Conservation (phyloP, 2,797 vertebrate genomes). For the Sandelia bainsii region DNA sequence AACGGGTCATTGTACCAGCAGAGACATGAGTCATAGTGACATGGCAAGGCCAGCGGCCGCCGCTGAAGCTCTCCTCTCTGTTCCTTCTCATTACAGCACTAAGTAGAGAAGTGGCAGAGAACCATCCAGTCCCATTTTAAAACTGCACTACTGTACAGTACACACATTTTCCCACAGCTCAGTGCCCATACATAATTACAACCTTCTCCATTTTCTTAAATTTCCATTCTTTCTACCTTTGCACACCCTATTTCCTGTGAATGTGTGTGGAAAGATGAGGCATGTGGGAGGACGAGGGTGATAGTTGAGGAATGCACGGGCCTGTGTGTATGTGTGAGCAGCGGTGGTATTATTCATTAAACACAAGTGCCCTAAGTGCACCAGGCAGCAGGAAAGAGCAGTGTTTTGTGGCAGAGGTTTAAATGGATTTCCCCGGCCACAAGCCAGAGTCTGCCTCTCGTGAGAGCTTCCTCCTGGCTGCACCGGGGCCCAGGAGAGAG, state of each 20-base stretch:
- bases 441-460: constrained; percentile 61
- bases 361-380: constrained; percentile 52
- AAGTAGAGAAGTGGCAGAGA: constrained; percentile 53
- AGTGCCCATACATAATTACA: background rate
- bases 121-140: constrained; percentile 48
- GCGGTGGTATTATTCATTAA: constrained; percentile 63
- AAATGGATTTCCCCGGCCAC: constrained; percentile 72
- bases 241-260: constrained; percentile 6
- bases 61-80: constrained; percentile 57
- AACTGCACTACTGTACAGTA: constrained; percentile 3
- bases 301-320: constrained; percentile 14
- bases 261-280: constrained; percentile 25
- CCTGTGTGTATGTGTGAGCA: constrained; percentile 4
- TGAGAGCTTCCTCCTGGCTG: constrained; percentile 70
- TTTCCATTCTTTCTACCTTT: constrained; percentile 1
- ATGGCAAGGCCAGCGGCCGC: constrained; percentile 52
- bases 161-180: constrained; percentile 7
- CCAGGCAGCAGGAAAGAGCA: constrained; percentile 51
- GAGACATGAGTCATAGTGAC: constrained; percentile 70
- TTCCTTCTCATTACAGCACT: constrained; percentile 62
- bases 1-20: constrained; percentile 61
- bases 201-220: background rate
- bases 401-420: constrained; percentile 68
- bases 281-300: background rate
- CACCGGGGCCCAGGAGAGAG: constrained; percentile 60